phyloP scores from a whole-genome alignment of 2,888 invertebrate species.

The Agriopis marginaria region DNA sequence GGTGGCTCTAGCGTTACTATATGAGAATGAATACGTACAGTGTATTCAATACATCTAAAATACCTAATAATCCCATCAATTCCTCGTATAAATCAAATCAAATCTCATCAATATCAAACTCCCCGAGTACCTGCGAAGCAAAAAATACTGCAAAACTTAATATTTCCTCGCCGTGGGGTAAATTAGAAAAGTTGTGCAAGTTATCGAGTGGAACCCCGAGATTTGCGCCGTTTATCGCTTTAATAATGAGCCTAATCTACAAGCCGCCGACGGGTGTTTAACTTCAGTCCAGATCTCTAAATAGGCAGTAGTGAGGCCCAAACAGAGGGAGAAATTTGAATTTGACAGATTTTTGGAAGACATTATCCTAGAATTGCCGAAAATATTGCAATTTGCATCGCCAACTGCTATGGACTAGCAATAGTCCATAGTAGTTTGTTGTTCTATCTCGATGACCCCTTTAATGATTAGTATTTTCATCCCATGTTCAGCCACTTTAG shows the following conservation, averaged over 20 bases:
- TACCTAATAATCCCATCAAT: background rate
- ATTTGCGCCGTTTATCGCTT: constrained; percentile 50
- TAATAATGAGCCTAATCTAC: constrained; percentile 48
- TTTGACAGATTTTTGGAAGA: background rate
- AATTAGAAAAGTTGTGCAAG: constrained; percentile 66
- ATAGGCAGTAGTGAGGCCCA: constrained; percentile 5
- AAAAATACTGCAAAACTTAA: constrained; percentile 40
- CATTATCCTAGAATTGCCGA: too few relatives aligned
- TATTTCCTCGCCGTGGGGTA: constrained; percentile 43
- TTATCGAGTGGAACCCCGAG: constrained; percentile 45
- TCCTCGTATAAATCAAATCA: constrained; percentile 18
- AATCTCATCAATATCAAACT: constrained; percentile 14
- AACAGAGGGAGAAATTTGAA: background rate
- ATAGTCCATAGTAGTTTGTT: too few relatives aligned
- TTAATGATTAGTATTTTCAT: too few relatives aligned
- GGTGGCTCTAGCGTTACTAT: too few relatives aligned
- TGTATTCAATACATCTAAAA: too few relatives aligned
- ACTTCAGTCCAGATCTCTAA: constrained; percentile 28
- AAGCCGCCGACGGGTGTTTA: constrained; percentile 31
- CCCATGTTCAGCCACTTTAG: too few relatives aligned
- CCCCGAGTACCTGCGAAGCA: constrained; percentile 26
- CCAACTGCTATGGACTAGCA: too few relatives aligned
- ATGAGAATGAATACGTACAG: too few relatives aligned
- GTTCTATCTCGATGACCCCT: too few relatives aligned
- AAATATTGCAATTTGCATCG: too few relatives aligned